Conservation (phyloP, 2,888 invertebrate genomes). For the Stenodema calcarata region DNA sequence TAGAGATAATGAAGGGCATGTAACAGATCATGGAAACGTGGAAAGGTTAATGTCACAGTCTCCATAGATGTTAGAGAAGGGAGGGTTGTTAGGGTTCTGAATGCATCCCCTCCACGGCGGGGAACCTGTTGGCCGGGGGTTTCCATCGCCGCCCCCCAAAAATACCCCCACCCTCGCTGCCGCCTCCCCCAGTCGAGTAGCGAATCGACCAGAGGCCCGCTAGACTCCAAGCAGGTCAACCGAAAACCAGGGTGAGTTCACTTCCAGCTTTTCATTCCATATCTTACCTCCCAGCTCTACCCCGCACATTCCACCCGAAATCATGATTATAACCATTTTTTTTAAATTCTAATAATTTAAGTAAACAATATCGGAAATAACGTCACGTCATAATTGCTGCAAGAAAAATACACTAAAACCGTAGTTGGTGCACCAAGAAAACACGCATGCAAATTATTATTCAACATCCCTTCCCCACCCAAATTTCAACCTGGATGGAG, state of each 20-base stretch:
- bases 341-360: no score
- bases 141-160: not conserved
- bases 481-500: not conserved
- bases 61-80: not conserved
- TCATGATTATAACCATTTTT: not conserved
- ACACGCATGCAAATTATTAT: not conserved
- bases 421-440: not conserved
- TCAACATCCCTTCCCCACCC: not conserved
- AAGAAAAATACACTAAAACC: not conserved
- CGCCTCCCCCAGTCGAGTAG: not conserved
- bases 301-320: not conserved
- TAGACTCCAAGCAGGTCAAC: slow-evolving; percentile 46
- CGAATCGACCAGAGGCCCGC: slow-evolving; percentile 47
- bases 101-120: slow-evolving; percentile 9
- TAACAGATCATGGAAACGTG: no score
- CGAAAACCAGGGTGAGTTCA: slow-evolving; percentile 25
- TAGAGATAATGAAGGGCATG: no score
- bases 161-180: not conserved
- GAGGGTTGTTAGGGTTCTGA: not conserved
- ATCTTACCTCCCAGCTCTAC: not conserved
- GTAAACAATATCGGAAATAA: not conserved
- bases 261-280: not conserved
- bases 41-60: no score
- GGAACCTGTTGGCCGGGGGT: slow-evolving; percentile 39
- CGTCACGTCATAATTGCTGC: no score